Evolutionary conservation across 2,888 invertebrate genomes (phyloP), one percentile per base, ranked within the genome.

Genomic region (Tipula confusa): DNA sequence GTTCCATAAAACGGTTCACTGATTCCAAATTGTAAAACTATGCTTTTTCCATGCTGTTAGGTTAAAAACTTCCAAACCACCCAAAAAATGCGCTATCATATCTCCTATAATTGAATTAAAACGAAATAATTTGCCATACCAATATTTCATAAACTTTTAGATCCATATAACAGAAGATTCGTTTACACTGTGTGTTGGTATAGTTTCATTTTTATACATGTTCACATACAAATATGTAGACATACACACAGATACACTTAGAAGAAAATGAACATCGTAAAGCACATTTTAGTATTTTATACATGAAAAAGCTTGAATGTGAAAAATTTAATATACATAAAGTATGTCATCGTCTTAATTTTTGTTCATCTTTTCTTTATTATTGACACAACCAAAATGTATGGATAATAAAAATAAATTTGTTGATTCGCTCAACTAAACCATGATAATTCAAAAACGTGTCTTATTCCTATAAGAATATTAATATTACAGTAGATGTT

Each of bases 381-480:
- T 43, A 64, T 64, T 24, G 64, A 64, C 64, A 64, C 64, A 64
- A 64, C 64, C 64, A 64, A 64, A 64, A 64, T 64, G 64, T 64
- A 64, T 64, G 64, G 64, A 64, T 64, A 24, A 64, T 64, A 64
- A 64, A 64, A 64, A 24, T 24, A 64, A 64, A 64, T 64, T 64
- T 64, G 64, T 64, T 64, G 18, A 64, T 64, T 64, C 64, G 64
- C 64, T 64, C 64, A 64, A 64, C 64, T 64, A 64, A 64, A 64
- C 64, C 64, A 64, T 64, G 64, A 64, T 64, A 64, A 64, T 64
- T 64, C 64, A 64, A 64, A 64, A 64, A 64, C 64, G 64, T 64
- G 64, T 64, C 64, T 64, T 64, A 64, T 24, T 64, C 24, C 64
- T 64, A 64, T n/a, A n/a, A 18, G 64, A 64, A 64, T 64, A 64